These are phyloP conservation scores for Temnothorax unifasciatus DNA, from an alignment of 2,888 invertebrate genomes.

Conservation along the genomic window DNA sequence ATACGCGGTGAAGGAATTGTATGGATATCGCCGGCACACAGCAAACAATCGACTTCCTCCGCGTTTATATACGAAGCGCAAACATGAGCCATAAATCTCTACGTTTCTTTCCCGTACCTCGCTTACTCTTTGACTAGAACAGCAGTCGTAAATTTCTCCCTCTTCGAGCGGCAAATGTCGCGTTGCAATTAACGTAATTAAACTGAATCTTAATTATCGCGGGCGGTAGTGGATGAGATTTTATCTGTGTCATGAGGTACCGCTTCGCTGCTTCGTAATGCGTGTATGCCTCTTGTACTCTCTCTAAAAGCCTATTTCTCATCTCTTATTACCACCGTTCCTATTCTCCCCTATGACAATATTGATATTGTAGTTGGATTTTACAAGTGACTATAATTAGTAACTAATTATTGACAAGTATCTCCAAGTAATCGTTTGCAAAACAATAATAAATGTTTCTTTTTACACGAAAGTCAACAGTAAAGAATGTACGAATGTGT, in stretches of 20 bases:
- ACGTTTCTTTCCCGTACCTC: constrained; percentile 50
- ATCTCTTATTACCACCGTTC: constrained; percentile 4
- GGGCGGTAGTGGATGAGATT: constrained; percentile 37
- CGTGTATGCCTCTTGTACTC: background rate
- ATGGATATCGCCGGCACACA: constrained; percentile 38
- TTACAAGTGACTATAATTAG: background rate
- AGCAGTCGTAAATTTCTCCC: constrained; percentile 42
- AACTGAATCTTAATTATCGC: constrained; percentile 53
- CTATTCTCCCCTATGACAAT: background rate
- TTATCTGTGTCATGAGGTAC: constrained; percentile 30
- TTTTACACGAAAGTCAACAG: background rate
- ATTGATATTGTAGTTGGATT: background rate
- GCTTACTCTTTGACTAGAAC: constrained; percentile 46
- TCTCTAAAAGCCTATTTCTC: constrained; percentile 1
- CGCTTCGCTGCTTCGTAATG: background rate
- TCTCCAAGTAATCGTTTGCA: background rate
- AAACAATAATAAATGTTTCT: background rate
- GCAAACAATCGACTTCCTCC: constrained; percentile 55
- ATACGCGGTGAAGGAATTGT: constrained; percentile 38
- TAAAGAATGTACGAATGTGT: background rate
- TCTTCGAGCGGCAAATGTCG: constrained; percentile 35
- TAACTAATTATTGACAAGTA: background rate
- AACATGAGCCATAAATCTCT: constrained; percentile 54
- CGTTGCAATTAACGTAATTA: constrained; percentile 56
- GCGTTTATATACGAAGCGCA: constrained; percentile 55